A percentile compares a stretch with the other conserved stretches of the same genome.
phyloP scores from a whole-genome alignment of 2,113 vertebrate genomes.

The Clarias magur region DNA sequence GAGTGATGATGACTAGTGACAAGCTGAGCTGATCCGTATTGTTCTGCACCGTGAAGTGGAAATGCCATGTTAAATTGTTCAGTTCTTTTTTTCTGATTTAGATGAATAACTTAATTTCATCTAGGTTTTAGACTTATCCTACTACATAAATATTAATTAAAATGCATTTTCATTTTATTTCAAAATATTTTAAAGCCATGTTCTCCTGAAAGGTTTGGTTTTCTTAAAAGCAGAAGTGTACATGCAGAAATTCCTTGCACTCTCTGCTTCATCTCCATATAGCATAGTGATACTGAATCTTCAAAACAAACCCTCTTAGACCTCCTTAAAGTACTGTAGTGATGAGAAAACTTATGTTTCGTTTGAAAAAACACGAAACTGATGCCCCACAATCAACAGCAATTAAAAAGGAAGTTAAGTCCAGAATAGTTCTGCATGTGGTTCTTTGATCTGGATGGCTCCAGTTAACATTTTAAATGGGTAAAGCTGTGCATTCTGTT shows the following conservation, averaged over 20 bases:
- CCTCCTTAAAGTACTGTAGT: constrained; percentile 51
- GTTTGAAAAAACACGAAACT: not conserved
- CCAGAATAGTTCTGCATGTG: not conserved
- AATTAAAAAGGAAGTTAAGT: not conserved
- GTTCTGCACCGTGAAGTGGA: not conserved
- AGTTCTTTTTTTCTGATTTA: not conserved
- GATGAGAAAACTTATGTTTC: constrained; percentile 60
- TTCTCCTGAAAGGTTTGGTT: not conserved
- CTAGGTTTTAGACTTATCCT: constrained; percentile 10
- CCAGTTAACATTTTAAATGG: not conserved
- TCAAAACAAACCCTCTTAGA: not conserved
- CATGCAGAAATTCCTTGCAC: not conserved
- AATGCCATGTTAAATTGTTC: not conserved
- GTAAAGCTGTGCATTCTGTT: not conserved
- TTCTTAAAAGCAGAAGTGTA: not conserved
- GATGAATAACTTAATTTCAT: constrained; percentile 7
- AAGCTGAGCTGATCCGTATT: not conserved
- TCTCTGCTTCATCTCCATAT: not conserved
- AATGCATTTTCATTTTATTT: constrained; percentile 7
- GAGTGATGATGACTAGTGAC: not conserved
- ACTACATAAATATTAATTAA: constrained; percentile 34
- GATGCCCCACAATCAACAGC: constrained; percentile 2
- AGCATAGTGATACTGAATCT: not conserved
- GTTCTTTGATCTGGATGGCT: constrained; percentile 33
- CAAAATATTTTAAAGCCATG: not conserved